Evolutionary conservation across 2,797 vertebrate genomes (phyloP).

Genomic region (Fratercula arctica): DNA sequence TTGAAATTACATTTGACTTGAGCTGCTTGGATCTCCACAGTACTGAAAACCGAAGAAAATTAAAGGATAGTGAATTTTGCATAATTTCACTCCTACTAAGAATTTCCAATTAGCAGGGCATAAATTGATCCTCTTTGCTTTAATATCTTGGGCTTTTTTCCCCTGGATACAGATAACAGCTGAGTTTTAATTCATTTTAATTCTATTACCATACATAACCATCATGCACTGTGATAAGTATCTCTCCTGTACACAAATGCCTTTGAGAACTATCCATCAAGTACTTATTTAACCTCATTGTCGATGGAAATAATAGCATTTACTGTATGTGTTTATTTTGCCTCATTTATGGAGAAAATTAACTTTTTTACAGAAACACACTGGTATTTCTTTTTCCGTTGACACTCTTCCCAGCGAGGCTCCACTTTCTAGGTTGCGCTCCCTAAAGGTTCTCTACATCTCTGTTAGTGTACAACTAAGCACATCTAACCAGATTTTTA

Average conservation of each 20-base stretch:
- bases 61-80: slow-evolving; percentile 69
- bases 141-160: slow-evolving; percentile 55
- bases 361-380: slow-evolving; percentile 36
- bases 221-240: slow-evolving; percentile 61
- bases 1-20: slow-evolving; percentile 54
- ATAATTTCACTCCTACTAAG: slow-evolving; percentile 72
- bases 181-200: slow-evolving; percentile 74
- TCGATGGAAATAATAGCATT: slow-evolving; percentile 23
- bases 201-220: slow-evolving; percentile 65
- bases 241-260: slow-evolving; percentile 52
- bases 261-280: slow-evolving; percentile 43
- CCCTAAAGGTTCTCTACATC: slow-evolving; percentile 1
- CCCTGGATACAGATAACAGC: slow-evolving; percentile 60
- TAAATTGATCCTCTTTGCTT: slow-evolving; percentile 72
- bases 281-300: slow-evolving; percentile 53
- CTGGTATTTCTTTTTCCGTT: background rate
- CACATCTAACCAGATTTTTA: background rate
- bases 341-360: slow-evolving; percentile 34
- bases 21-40: slow-evolving; percentile 58
- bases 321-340: slow-evolving; percentile 43
- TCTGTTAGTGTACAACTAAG: background rate
- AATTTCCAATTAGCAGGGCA: slow-evolving; percentile 72
- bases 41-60: slow-evolving; percentile 68
- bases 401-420: background rate
- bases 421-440: background rate